Conservation (phyloP, 2,797 vertebrate genomes). For the Hephaestus fuliginosus region DNA sequence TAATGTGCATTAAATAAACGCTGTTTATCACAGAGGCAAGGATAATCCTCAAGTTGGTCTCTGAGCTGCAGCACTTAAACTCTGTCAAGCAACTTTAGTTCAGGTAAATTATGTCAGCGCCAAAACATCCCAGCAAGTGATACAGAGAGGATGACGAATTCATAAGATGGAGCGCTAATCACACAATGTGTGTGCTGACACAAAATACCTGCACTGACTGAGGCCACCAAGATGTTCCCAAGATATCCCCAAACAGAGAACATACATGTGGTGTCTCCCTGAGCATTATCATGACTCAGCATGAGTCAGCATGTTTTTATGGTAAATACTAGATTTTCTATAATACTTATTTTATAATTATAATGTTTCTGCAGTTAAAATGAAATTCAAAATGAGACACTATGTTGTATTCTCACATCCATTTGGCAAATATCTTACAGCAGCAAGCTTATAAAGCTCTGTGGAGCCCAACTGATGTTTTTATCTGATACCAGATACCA, state of each 20-base stretch:
- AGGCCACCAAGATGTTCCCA: background rate
- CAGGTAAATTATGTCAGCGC: constrained; percentile 8
- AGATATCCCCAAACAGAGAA: constrained; percentile 14
- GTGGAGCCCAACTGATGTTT: background rate
- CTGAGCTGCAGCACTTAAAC: constrained; percentile 30
- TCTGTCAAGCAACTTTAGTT: constrained; percentile 29
- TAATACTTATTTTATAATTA: no score
- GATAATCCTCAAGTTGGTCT: constrained; percentile 21
- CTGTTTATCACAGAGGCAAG: constrained; percentile 1
- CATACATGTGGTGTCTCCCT: background rate
- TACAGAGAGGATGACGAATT: background rate
- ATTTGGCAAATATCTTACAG: constrained; percentile 22
- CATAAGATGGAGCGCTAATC: background rate
- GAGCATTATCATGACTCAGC: background rate
- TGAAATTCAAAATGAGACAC: constrained; percentile 16
- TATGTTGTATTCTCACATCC: constrained; percentile 1
- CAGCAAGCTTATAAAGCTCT: no score
- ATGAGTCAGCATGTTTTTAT: constrained; percentile 1
- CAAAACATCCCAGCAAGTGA: constrained; percentile 11
- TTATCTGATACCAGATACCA: background rate
- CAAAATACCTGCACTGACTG: constrained; percentile 1
- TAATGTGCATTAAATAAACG: constrained; percentile 35
- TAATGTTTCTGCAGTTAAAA: constrained; percentile 2
- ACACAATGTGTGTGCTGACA: background rate
- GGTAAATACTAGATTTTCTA: background rate